These are phyloP conservation scores for Gasterosteus aculeatus DNA, from an alignment of 2,113 vertebrate species.

Conservation along the genomic window DNA sequence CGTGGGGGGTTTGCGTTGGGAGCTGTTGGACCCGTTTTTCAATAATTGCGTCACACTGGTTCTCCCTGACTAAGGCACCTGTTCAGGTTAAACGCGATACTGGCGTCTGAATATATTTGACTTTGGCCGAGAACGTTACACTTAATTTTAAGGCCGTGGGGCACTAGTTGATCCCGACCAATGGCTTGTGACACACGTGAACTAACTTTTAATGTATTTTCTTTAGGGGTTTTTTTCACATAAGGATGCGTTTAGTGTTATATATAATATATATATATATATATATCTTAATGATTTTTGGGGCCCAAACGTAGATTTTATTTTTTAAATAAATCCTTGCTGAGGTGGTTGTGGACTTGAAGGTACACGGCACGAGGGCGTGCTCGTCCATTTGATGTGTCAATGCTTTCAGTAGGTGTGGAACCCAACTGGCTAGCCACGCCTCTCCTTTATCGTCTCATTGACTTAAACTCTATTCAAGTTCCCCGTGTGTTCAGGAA, in stretches of 20 bases:
- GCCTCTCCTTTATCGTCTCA: not conserved
- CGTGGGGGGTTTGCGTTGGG: not conserved
- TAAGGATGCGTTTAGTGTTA: not conserved
- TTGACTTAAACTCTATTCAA: not conserved
- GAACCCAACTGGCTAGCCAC: conserved; percentile 15
- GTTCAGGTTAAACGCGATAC: not conserved
- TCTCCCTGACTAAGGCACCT: not conserved
- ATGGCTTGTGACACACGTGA: not conserved
- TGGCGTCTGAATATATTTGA: not conserved
- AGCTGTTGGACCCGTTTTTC: conserved; percentile 7
- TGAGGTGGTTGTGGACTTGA: not conserved
- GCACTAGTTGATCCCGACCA: not conserved
- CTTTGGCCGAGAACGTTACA: not conserved
- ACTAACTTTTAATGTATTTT: too few species aligned
- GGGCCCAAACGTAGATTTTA: not conserved
- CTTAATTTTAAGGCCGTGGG: not conserved
- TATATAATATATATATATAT: too few species aligned
- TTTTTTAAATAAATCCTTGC: not conserved
- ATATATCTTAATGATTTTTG: not conserved
- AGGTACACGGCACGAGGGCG: not conserved
- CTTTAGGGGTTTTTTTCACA: not conserved
- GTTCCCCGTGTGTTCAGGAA: not conserved
- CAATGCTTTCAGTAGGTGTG: conserved; percentile 25
- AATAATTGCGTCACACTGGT: conserved; percentile 20
- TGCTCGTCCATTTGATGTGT: conserved; percentile 31